Evolutionary conservation across 2,113 vertebrate species (phyloP), one percentile per base, ranked within the genome.

Genomic region (Lota lota): DNA sequence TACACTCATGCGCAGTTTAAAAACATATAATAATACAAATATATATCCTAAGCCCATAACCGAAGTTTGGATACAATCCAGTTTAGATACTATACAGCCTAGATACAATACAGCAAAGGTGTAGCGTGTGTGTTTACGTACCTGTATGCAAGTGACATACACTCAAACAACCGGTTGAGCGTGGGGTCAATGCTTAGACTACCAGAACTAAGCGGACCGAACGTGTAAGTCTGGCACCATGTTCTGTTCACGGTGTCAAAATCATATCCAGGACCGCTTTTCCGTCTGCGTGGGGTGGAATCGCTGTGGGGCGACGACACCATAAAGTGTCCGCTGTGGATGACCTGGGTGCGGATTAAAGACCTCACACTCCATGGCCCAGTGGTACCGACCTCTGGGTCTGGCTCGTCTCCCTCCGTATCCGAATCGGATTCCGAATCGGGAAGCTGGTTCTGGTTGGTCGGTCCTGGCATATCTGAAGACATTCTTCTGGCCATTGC

Each of bases 271-370:
- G 53, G 53, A n/a, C 53, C 84, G 63, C 88, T 91, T 64, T 81
- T 92, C 33, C 90, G 82, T 28, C 92, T 78, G 47, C 95, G 93
- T 57, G 91, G 81, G 56, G 87, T 66, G 0, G 90, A 87, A 82
- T 99, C 96, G 33, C 92, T 94, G 92, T 99, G 97, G 0, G 97
- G 97, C 0, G 95, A 97, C 0, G 97, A 99, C 80, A 98, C 95
- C 97, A 99, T 99, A 87, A 99, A 99, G 88, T 99, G 97, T 0
- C 97, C 97, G 61, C 97, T 99, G 90, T 99, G 97, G 85, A 99
- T 99, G 65, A 99, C 95, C 85, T 99, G 54, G 84, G 78, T 63
- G 89, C 74, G 0, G 69, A 51, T 1, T 67, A 79, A 0, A 64
- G 0, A 21, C 28, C 28, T 33, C 4, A 33, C 28, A 33, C 28